Evolutionary conservation across 2,797 vertebrate species (phyloP), one percentile per base, ranked within the genome.

Genomic region (Aldrovandia affinis): DNA sequence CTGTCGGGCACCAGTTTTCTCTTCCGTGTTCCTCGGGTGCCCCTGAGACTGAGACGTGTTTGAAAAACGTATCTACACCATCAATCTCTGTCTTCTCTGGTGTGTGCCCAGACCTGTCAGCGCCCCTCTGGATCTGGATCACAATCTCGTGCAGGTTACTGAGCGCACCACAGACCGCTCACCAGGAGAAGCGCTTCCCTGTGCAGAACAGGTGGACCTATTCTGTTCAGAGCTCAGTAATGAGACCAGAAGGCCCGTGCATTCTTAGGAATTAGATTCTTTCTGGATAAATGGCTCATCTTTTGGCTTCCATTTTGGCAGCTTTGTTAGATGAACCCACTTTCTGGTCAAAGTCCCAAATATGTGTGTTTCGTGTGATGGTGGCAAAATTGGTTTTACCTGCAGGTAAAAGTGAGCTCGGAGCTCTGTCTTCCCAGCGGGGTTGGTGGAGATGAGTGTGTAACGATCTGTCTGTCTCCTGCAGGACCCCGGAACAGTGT

Each of bases 401-500:
- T 18, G 9, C 8, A 54, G 52, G 9, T 54, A 1, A 18, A 0
- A 9, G 52, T 9, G 15, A 28, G 61, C 57, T 61, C n/a, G 61
- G 61, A 7, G 2, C 22, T 20, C 7, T n/a, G 25, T 61, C 20
- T 61, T 55, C 14, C 25, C 20, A 25, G 57, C 12, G 57, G 61
- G 28, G 7, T 65, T 65, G 10, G 65, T 18, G 65, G 30, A 15
- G 12, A 9, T 36, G 14, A 63, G 12, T 33, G 65, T 36, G 12
- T 14, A 54, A 82, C n/a, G 61, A 10, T 55, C 52, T 8, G 0
- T 86, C 82, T 44, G 30, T 81, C 79, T 89, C 86, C 12, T 86
- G 55, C 89, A 99, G 98, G 94, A 99, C 98, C 80, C 98, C 98
- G n/a, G 98, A 99, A 88, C 98, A 99, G 88, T 99, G 98, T 88